phyloP scores from a whole-genome alignment of 2,888 invertebrate genomes.

The Drosophila limbata region DNA sequence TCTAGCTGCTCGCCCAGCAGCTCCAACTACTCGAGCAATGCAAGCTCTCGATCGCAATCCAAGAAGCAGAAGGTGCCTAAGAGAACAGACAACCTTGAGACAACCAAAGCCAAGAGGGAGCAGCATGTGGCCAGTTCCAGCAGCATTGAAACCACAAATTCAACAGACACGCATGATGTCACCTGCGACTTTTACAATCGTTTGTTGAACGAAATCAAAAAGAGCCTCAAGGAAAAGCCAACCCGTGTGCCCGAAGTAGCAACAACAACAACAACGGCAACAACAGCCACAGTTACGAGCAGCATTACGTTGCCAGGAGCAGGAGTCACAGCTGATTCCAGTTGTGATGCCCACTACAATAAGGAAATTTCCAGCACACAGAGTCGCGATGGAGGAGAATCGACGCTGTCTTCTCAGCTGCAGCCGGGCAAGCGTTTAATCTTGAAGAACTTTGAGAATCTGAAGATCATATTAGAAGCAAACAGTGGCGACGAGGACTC shows the following conservation, averaged over 20 bases:
- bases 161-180: slow-evolving; percentile 76
- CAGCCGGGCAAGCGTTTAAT: slow-evolving; percentile 73
- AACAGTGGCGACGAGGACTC: slow-evolving; percentile 82
- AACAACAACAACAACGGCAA: slow-evolving; percentile 8
- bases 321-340: slow-evolving; percentile 59
- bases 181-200: slow-evolving; percentile 85
- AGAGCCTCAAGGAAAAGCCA: slow-evolving; percentile 79
- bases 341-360: slow-evolving; percentile 58
- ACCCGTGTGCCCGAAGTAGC: slow-evolving; percentile 24
- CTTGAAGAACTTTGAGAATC: slow-evolving; percentile 84
- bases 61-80: slow-evolving; percentile 68
- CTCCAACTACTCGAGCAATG: slow-evolving; percentile 79
- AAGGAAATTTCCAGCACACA: slow-evolving; percentile 6
- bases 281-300: slow-evolving; percentile 11
- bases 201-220: slow-evolving; percentile 84
- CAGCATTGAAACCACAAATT: slow-evolving; percentile 44
- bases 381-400: slow-evolving; percentile 4
- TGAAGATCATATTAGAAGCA: slow-evolving; percentile 83
- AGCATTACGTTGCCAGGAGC: background rate
- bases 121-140: slow-evolving; percentile 22
- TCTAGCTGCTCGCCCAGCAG: slow-evolving; percentile 66
- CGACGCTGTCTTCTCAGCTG: slow-evolving; percentile 44
- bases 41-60: slow-evolving; percentile 81
- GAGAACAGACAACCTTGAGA: background rate
- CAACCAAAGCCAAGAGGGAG: slow-evolving; percentile 4